A percentile compares a stretch with the other conserved stretches of the same genome.
Conservation (phyloP, 1,140 invertebrate species). For the Eurosta solidaginis region DNA sequence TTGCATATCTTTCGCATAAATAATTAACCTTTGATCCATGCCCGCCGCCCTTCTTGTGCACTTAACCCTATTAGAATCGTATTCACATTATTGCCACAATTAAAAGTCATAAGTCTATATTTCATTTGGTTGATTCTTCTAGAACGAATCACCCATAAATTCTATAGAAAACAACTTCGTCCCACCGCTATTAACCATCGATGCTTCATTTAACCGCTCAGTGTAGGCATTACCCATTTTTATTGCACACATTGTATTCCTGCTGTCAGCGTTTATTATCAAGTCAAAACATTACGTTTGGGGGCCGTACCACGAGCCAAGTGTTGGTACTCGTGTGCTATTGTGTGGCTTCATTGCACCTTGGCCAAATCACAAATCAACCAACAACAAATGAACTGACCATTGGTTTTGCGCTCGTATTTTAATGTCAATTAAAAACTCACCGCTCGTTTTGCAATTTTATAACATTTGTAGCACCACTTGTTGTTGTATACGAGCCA, state of each 20-base stretch:
- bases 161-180: background rate
- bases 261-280: background rate
- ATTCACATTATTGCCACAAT: constrained; percentile 3
- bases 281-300: background rate
- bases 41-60: background rate
- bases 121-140: background rate
- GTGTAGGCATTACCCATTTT: background rate
- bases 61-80: background rate
- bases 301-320: background rate
- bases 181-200: background rate
- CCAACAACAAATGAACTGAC: background rate
- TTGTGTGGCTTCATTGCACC: background rate
- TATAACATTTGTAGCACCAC: background rate
- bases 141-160: background rate
- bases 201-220: background rate
- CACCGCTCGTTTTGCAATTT: background rate
- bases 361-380: background rate
- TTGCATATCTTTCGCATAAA: background rate
- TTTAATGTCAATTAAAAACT: constrained; percentile 21
- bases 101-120: background rate
- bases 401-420: background rate
- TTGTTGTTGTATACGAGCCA: too few relatives aligned
- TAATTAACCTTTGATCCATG: too few relatives aligned
- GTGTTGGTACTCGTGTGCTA: background rate
- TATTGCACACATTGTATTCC: background rate